Base-by-base conservation (phyloP, 1,140 invertebrate genomes). In the Listronotus oregonensis region DNA sequence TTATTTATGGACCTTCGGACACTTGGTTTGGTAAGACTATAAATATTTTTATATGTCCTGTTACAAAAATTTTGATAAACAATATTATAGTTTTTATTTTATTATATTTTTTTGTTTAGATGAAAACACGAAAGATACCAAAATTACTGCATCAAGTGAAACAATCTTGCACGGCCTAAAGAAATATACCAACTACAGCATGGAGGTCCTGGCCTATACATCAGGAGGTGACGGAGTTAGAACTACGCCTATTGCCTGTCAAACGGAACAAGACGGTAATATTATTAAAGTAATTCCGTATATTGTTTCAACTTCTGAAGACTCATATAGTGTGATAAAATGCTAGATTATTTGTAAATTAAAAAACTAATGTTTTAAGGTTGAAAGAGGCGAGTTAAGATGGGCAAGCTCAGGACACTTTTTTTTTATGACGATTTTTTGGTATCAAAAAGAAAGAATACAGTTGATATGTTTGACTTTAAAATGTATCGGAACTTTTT, bases 111-210 rank as follows among this genome's bases (percentile, higher is more conserved):
- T 12, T 50, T 67, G 76, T 76, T 21, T 60, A 92, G 93, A 96
- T 79, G 94, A 96, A 76, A 93, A 91, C 72, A 92, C 91, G 11
- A 94, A 94, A 72, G 93, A 95, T 70, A 92, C 91, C 2, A 95
- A 95, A 79, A 95, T 93, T 67, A 94, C 92, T 47, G 89, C 94
- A 42, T 92, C 93, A 62, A 94, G 90, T 75, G 94, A 97, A 80
- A 95, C 94, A 0, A 95, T 95, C 74, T 84, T 96, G 6, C 91
- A 95, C 75, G 93, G 91, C 50, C 82, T 98, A 21, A 92, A 95
- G 78, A 97, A 97, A 78, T 98, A 90, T 78, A 98, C 95, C 0
- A 98, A 98, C 81, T 98, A 98, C 80, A 96, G 93, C 55, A 95
- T 98, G 86, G 93, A 97, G 85, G 94, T 98, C 37, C 80, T 97